These are phyloP conservation scores for Meloidogyne floridensis DNA, from an alignment of 1,140 invertebrate species.

Conservation along the genomic window DNA sequence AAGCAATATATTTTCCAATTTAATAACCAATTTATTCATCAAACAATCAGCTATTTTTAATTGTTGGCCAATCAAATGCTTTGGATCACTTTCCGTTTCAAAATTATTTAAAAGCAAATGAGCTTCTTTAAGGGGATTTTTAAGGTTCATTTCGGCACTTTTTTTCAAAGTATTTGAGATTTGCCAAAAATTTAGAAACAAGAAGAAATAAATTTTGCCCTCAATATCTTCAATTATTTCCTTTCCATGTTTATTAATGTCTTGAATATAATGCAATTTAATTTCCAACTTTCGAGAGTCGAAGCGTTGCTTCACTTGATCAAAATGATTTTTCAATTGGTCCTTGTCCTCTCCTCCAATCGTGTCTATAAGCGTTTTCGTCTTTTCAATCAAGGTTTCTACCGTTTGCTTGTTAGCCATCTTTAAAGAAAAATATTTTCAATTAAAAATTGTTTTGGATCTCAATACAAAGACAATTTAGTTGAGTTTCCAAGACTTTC, in stretches of 20 bases:
- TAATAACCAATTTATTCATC: neutral
- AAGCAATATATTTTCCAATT: neutral
- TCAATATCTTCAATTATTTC: neutral
- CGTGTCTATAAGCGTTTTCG: neutral
- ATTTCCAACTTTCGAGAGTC: neutral
- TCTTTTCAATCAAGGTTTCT: neutral
- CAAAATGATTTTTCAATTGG: neutral
- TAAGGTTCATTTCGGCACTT: neutral
- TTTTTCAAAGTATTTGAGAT: neutral
- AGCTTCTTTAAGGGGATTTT: neutral
- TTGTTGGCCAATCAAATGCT: neutral
- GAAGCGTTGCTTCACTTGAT: neutral
- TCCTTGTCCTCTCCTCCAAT: neutral
- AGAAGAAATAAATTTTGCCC: neutral
- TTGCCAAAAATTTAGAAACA: neutral
- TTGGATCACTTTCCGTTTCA: neutral
- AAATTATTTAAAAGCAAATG: neutral
- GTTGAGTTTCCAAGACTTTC: too few species aligned
- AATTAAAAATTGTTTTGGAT: too few species aligned
- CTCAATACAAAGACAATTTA: too few species aligned
- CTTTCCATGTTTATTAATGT: neutral
- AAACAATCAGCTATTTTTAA: neutral
- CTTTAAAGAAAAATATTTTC: neutral
- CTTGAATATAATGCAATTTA: neutral
- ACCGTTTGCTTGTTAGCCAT: neutral